These are phyloP conservation scores for Paguma larvata DNA, from an alignment of 2,797 vertebrate genomes.

Conservation along the genomic window DNA sequence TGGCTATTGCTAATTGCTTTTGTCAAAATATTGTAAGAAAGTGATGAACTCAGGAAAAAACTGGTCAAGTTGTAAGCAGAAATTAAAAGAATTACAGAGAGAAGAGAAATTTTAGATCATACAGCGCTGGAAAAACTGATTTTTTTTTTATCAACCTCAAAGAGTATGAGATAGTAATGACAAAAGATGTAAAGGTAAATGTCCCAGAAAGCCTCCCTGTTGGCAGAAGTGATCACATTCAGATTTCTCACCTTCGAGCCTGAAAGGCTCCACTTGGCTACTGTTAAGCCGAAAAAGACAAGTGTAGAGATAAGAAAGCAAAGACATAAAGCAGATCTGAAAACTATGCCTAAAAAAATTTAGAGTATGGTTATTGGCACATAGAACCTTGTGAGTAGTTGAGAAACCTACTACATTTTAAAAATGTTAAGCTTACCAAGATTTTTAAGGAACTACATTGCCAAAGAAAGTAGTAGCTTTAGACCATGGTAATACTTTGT, in stretches of 20 bases:
- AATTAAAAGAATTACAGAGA: conserved; percentile 30
- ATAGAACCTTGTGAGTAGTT: neutral
- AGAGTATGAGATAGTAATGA: neutral
- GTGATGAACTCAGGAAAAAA: conserved; percentile 3
- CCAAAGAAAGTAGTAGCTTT: neutral
- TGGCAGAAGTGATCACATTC: neutral
- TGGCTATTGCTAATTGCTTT: neutral
- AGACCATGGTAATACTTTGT: neutral
- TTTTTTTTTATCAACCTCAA: neutral
- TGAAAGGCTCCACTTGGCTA: conserved; percentile 19
- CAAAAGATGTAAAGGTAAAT: neutral
- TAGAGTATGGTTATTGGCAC: neutral
- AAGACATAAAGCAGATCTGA: conserved; percentile 31
- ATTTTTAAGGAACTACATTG: conserved; percentile 9
- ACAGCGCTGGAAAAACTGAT: neutral
- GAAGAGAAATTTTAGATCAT: neutral
- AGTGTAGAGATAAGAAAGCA: neutral
- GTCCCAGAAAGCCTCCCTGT: neutral
- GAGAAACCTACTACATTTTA: neutral
- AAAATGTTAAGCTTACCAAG: neutral
- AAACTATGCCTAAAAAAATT: neutral
- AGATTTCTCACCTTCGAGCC: neutral
- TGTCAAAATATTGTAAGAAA: conserved; percentile 40
- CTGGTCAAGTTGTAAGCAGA: neutral
- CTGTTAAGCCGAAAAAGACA: neutral